Conservation (phyloP, 2,888 invertebrate species). For the Elmis aenea region DNA sequence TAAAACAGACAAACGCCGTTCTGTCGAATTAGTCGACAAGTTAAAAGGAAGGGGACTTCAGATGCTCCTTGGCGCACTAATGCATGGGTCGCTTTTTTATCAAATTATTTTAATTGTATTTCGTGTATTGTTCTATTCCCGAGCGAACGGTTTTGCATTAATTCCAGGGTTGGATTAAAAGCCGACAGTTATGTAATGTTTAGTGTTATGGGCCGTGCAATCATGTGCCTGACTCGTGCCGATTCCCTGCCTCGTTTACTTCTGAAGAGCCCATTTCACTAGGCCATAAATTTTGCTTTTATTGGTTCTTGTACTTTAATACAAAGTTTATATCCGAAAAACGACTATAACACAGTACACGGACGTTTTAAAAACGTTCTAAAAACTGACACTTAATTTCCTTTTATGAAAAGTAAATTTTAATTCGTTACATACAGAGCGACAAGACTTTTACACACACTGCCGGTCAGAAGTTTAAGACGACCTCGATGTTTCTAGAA, state of each 20-base stretch:
- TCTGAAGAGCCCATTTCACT: conserved; percentile 15
- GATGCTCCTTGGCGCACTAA: conserved; percentile 20
- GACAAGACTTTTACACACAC: too few species aligned
- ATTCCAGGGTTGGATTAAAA: conserved; percentile 28
- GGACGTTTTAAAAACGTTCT: too few species aligned
- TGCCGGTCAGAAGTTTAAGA: too few species aligned
- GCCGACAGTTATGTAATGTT: conserved; percentile 19
- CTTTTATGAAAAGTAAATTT: too few species aligned
- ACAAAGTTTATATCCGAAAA: conserved; percentile 11
- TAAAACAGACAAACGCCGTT: conserved; percentile 34
- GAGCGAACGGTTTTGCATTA: conserved; percentile 28
- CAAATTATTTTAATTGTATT: conserved; percentile 36
- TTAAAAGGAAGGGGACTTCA: conserved; percentile 16
- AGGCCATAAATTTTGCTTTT: conserved; percentile 19
- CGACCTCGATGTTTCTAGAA: too few species aligned
- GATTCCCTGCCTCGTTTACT: conserved; percentile 20
- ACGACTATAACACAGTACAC: too few species aligned
- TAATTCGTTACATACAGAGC: too few species aligned
- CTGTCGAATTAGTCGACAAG: conserved; percentile 31
- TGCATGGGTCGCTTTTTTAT: conserved; percentile 31
- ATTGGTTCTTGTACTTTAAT: conserved; percentile 9
- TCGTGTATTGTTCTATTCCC: conserved; percentile 30
- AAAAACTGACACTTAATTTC: too few species aligned
- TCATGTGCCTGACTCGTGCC: conserved; percentile 19
- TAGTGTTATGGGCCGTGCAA: conserved; percentile 17